Base-by-base conservation (phyloP, 2,888 invertebrate species). In the Platerodrilus igneus region DNA sequence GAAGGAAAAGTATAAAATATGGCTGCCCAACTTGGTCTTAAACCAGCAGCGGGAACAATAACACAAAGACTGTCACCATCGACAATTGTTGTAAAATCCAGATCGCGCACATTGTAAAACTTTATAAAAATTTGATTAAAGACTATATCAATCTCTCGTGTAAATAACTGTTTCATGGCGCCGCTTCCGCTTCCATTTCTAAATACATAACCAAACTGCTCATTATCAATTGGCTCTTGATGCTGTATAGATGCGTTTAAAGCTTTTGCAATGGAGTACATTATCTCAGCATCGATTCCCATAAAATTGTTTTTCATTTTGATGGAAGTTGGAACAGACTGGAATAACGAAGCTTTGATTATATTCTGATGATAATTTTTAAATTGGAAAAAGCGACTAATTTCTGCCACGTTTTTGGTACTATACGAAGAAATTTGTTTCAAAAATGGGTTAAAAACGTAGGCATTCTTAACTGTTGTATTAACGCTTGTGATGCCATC, bases 71-170 rank as follows among this genome's bases (percentile, higher is more conserved):
- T 54, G 25, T 71, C 71, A 45, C 58, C 62, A 46, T 64, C 65
- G 4, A 69, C 59, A 1, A 66, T 53, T 3, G 58, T 58, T 2
- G 64, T 63, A 40, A 70, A 70, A 35, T 62, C 63, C 1, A 70
- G 45, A 2, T 62, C 60, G 1, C 51, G 43, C 2, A 67, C 58
- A 0, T 63, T 57, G 40, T 71, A 71, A 32, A 67, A 66, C 47
- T 70, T 71, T 2, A 71, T 53, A 38, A 71, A 71, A 41, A 66
- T 63, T 0, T 68, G 66, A 1, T 67, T 59, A 35, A 69, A 53
- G 2, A 62, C 59, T 1, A 69, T 56, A 41, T 71, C 71, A 10
- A 59, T 52, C 44, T 66, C 60, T 6, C 53, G 47, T 3, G 60
- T 59, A 19, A 66, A 53, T 0, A 65, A 41, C 3, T 64, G 63